phyloP scores from a whole-genome alignment of 2,113 vertebrate genomes.

The Sylvia atricapilla region DNA sequence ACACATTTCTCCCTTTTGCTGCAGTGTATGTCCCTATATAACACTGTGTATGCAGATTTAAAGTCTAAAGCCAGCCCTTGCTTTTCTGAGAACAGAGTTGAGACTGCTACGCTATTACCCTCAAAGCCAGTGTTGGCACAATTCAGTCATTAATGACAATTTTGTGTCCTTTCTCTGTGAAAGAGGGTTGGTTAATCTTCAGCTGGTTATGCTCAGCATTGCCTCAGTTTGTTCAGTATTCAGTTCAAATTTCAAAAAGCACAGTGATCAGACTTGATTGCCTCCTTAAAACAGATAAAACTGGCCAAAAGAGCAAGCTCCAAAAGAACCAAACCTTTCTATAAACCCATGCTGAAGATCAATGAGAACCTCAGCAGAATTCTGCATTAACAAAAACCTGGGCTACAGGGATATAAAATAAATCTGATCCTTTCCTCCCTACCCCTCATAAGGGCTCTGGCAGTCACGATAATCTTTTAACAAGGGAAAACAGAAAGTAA shows the following conservation, averaged over 20 bases:
- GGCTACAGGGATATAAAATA: background rate
- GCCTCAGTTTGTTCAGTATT: background rate
- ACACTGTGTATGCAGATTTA: background rate
- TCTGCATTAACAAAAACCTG: background rate
- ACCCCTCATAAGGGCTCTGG: background rate
- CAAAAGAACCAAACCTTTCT: background rate
- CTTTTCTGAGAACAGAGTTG: background rate
- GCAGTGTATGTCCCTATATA: background rate
- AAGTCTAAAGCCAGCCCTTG: background rate
- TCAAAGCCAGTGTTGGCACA: background rate
- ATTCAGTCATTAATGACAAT: constrained; percentile 1
- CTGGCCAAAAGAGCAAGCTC: background rate
- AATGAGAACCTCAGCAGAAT: background rate
- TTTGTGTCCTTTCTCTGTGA: constrained; percentile 8
- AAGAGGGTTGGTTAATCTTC: constrained; percentile 21
- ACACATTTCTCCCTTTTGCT: background rate
- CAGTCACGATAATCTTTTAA: background rate
- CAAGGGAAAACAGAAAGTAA: background rate
- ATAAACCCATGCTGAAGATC: background rate
- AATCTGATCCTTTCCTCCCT: background rate
- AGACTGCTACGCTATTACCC: background rate
- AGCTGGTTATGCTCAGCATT: background rate
- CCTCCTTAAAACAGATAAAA: background rate
- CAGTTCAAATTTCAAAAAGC: constrained; percentile 3
- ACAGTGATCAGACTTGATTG: background rate